Base-by-base conservation (phyloP, 2,888 invertebrate genomes). In the Xestia c-nigrum region DNA sequence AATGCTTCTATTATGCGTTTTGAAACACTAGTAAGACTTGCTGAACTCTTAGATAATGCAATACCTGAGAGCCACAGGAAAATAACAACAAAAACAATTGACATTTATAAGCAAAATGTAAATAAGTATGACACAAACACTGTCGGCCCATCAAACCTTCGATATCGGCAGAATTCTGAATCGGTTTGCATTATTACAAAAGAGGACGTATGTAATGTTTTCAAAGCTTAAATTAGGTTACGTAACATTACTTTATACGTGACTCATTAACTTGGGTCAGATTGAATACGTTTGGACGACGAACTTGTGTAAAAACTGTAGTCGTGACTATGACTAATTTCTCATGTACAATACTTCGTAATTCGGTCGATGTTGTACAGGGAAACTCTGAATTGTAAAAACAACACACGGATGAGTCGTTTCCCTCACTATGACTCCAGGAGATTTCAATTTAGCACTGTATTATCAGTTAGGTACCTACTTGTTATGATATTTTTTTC, bases 191-290 rank as follows among this genome's bases (percentile, higher is more conserved):
- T 72, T 79, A 71, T 74, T 84, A 84, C 65, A 83, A 78, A 79
- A 72, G 67, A 64, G 61, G 66, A 74, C 31, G 40, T 64, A 68
- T 61, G 65, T 71, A 74, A 81, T 79, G 46, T 64, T 64, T 64
- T 43, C 7, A 64, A 64, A 64, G 64, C 76, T 72, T 75, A 78
- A 85, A 85, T 85, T 72, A 80, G 64, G 73, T 87, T 86, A 85
- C 79, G 80, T 82, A 88, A 87, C 75, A 78, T 76, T 64, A 81
- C 67, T 85, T 78, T 57, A 65, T 80, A 74, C 43, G 68, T 86
- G 86, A 85, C 43, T 84, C 85, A 85, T 71, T 72, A 61, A 67
- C 43, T 79, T 72, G 50, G 64, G 38, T 70, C 31, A 16, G 10
- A 64, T 72, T 71, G 47, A 50, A 71, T 74, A 59, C 24, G 19